These are phyloP conservation scores for Platichthys flesus DNA, from an alignment of 2,113 vertebrate species.

Conservation along the genomic window DNA sequence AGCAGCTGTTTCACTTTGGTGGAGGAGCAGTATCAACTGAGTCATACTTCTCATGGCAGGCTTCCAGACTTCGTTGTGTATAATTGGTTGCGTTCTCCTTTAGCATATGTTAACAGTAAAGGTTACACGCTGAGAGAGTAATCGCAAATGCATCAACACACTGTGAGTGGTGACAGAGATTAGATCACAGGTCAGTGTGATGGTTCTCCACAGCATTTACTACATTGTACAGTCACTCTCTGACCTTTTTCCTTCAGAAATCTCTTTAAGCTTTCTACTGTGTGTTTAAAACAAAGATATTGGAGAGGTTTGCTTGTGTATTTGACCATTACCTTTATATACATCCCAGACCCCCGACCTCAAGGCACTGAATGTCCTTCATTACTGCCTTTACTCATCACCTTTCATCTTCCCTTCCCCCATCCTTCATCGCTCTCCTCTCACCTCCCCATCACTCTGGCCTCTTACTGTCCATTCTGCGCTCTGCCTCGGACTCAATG, in stretches of 20 bases:
- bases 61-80: too few species aligned
- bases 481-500: constrained; percentile 29
- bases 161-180: background rate
- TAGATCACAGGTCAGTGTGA: background rate
- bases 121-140: background rate
- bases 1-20: too few species aligned
- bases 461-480: constrained; percentile 54
- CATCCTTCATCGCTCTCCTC: constrained; percentile 15
- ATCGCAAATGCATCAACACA: background rate
- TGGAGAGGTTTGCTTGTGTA: constrained; percentile 7
- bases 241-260: too few species aligned
- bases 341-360: constrained; percentile 23
- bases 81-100: background rate
- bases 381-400: constrained; percentile 59
- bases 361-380: constrained; percentile 28
- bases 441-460: constrained; percentile 50
- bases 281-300: background rate
- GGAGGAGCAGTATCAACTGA: too few species aligned
- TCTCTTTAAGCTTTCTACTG: background rate
- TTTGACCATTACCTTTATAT: constrained; percentile 25
- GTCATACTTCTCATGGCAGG: background rate
- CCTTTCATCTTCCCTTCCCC: constrained; percentile 52
- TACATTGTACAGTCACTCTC: too few species aligned
- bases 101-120: too few species aligned
- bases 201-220: background rate